phyloP scores from a whole-genome alignment of 1,140 invertebrate genomes.

The Hyles vespertilio region DNA sequence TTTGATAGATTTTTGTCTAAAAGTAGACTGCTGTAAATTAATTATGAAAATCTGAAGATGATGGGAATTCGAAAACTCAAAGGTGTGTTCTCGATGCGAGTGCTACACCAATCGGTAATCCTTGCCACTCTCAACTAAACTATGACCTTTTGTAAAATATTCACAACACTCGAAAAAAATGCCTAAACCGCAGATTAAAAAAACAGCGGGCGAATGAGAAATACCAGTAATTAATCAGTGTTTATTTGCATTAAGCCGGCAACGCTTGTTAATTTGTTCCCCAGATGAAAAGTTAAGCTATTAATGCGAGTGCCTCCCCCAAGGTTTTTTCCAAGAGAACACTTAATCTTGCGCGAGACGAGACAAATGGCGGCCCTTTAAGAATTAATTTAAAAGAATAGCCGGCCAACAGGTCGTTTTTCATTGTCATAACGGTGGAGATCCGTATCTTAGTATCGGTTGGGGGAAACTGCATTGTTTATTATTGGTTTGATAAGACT shows the following conservation, averaged over 20 bases:
- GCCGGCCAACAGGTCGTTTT: slow-evolving; percentile 4
- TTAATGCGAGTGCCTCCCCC: slow-evolving; percentile 40
- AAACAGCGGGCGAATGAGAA: slow-evolving; percentile 19
- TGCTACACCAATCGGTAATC: too few relatives aligned
- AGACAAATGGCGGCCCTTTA: slow-evolving; percentile 48
- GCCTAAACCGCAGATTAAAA: too few relatives aligned
- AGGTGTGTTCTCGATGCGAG: too few relatives aligned
- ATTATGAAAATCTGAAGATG: too few relatives aligned
- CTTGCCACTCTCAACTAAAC: too few relatives aligned
- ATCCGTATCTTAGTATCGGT: neutral
- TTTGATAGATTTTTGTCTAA: too few relatives aligned
- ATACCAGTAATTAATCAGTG: slow-evolving; percentile 51
- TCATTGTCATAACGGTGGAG: slow-evolving; percentile 10
- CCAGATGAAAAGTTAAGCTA: slow-evolving; percentile 65
- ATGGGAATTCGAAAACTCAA: too few relatives aligned
- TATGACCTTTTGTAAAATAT: too few relatives aligned
- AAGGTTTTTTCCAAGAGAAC: slow-evolving; percentile 41
- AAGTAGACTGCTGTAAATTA: too few relatives aligned
- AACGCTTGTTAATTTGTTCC: slow-evolving; percentile 53
- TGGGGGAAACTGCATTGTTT: too few relatives aligned
- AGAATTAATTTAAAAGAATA: slow-evolving; percentile 59
- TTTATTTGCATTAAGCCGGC: slow-evolving; percentile 44
- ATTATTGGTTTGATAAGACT: too few relatives aligned
- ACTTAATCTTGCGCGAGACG: slow-evolving; percentile 49
- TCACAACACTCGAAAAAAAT: too few relatives aligned